A percentile compares a stretch with the other conserved stretches of the same genome.
phyloP scores from a whole-genome alignment of 2,113 vertebrate species.

The Dascyllus trimaculatus region DNA sequence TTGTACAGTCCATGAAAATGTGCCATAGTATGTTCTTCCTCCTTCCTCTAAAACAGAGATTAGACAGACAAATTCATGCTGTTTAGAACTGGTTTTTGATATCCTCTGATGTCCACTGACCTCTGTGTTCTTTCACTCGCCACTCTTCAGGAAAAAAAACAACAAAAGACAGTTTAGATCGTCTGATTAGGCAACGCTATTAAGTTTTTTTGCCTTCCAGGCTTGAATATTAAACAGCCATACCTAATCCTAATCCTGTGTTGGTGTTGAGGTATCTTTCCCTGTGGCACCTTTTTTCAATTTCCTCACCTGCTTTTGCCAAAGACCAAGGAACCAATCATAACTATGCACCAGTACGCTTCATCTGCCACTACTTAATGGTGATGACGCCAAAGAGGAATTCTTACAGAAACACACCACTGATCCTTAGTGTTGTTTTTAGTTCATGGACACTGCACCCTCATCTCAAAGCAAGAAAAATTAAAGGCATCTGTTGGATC shows the following conservation, averaged over 20 bases:
- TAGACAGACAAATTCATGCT: neutral
- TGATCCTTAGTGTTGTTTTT: conserved; percentile 79
- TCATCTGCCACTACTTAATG: conserved; percentile 84
- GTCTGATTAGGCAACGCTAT: conserved; percentile 37
- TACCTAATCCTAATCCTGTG: conserved; percentile 41
- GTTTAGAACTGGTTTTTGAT: too few relatives aligned
- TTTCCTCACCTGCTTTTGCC: conserved; percentile 73
- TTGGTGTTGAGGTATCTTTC: conserved; percentile 26
- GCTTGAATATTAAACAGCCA: conserved; percentile 42
- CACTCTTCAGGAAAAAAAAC: neutral
- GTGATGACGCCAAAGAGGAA: conserved; percentile 80
- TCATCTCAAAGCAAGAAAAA: conserved; percentile 67
- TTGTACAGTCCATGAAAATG: too few relatives aligned
- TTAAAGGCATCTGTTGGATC: conserved; percentile 79
- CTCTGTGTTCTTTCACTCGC: conserved; percentile 1
- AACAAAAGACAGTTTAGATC: conserved; percentile 1
- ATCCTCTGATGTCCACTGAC: too few relatives aligned
- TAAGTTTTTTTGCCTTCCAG: conserved; percentile 20
- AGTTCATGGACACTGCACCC: conserved; percentile 67
- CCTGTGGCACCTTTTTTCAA: conserved; percentile 68
- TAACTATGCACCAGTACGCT: conserved; percentile 30
- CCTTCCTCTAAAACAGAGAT: neutral
- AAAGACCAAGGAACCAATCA: conserved; percentile 53
- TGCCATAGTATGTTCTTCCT: too few relatives aligned
- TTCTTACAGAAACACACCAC: conserved; percentile 75